These are phyloP conservation scores for Pseudochirops corinnae DNA, from an alignment of 2,797 vertebrate genomes.

Conservation along the genomic window DNA sequence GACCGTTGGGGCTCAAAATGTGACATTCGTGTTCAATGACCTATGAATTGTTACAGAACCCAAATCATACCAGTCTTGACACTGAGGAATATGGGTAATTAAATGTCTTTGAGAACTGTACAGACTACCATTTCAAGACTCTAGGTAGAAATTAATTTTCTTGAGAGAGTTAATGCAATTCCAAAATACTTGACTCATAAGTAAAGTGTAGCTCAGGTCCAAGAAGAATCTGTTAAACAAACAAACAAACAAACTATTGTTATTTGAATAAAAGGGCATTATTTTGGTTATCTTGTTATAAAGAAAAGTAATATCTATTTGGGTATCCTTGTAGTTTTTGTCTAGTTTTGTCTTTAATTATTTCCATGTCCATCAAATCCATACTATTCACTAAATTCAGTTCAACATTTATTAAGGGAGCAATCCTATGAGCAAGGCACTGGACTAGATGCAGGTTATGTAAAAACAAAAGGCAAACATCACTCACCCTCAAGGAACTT, in stretches of 20 bases:
- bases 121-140: slow-evolving; percentile 7
- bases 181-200: slow-evolving; percentile 50
- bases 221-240: slow-evolving; percentile 38
- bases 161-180: slow-evolving; percentile 63
- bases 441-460: not conserved
- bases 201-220: slow-evolving; percentile 35
- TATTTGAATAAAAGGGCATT: slow-evolving; percentile 20
- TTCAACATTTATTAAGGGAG: not conserved
- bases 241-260: slow-evolving; percentile 5
- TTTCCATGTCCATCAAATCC: slow-evolving; percentile 38
- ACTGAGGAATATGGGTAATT: slow-evolving; percentile 9
- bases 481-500: not conserved
- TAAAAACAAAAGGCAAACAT: not conserved
- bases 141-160: not conserved
- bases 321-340: not conserved
- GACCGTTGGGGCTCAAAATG: not conserved
- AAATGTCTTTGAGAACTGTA: slow-evolving; percentile 11
- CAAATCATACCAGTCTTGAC: not conserved
- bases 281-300: not conserved
- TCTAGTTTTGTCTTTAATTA: not conserved
- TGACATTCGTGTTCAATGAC: not conserved
- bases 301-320: slow-evolving; percentile 33
- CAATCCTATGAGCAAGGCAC: not conserved
- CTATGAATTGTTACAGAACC: not conserved
- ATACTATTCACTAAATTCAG: not conserved